These are phyloP conservation scores for Pampus argenteus DNA, from an alignment of 2,797 vertebrate genomes.

Conservation along the genomic window DNA sequence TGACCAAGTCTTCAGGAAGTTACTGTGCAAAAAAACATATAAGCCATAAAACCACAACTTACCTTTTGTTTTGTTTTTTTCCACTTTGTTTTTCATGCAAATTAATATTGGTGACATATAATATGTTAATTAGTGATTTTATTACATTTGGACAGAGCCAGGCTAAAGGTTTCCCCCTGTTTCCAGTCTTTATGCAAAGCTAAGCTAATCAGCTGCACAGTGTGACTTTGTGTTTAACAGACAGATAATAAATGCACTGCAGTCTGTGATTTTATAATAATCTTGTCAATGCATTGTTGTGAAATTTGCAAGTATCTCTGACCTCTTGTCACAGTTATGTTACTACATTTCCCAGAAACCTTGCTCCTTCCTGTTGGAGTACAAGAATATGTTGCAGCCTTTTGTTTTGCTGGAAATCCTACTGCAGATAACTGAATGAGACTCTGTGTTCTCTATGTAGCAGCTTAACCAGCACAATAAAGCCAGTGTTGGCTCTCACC, in stretches of 20 bases:
- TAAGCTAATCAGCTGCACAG: background rate
- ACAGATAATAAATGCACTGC: background rate
- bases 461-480: background rate
- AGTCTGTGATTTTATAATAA: background rate
- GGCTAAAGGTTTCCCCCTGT: background rate
- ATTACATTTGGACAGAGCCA: background rate
- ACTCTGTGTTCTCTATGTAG: background rate
- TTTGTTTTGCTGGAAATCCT: background rate
- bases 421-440: background rate
- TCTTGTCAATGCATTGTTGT: background rate
- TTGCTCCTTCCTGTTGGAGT: background rate
- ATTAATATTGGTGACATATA: background rate
- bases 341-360: conserved; percentile 17
- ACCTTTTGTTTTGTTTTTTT: background rate
- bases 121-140: background rate
- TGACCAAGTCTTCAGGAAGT: background rate
- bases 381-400: background rate
- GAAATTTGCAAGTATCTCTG: background rate
- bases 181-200: background rate
- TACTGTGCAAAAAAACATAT: background rate
- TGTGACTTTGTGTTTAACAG: too few relatives aligned
- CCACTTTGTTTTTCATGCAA: background rate
- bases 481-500: conserved; percentile 62
- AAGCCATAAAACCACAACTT: fast-evolving
- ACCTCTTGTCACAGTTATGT: background rate